Percentiles rank a stretch among this genome's conserved stretches.
These are phyloP conservation scores for Eupleurogrammus muticus DNA, from an alignment of 2,797 vertebrate genomes.

Conservation along the genomic window DNA sequence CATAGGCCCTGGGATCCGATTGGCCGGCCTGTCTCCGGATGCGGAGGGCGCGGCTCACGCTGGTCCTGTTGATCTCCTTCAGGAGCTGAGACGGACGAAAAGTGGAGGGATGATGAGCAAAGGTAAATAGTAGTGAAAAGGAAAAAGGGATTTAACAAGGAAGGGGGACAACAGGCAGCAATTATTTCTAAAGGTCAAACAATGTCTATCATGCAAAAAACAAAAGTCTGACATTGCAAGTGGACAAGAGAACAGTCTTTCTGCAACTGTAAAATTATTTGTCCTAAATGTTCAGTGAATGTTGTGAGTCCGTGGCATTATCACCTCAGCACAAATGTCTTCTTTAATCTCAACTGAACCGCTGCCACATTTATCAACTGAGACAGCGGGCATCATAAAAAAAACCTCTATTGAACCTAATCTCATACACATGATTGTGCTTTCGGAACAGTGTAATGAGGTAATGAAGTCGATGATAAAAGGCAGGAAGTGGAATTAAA, in stretches of 20 bases:
- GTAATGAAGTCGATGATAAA: constrained; percentile 50
- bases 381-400: constrained; percentile 53
- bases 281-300: no score
- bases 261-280: not conserved
- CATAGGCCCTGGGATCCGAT: constrained; percentile 91
- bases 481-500: constrained; percentile 47
- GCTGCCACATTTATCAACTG: constrained; percentile 45
- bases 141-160: not conserved
- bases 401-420: constrained; percentile 47
- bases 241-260: not conserved
- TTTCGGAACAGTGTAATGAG: constrained; percentile 59
- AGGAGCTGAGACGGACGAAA: constrained; percentile 84
- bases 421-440: constrained; percentile 48
- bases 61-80: constrained; percentile 94
- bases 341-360: constrained; percentile 47
- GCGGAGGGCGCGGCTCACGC: constrained; percentile 89
- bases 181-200: constrained; percentile 12
- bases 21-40: constrained; percentile 88
- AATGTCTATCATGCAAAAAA: constrained; percentile 21
- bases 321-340: constrained; percentile 52
- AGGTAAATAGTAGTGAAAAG: not conserved
- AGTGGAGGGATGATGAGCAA: not conserved
- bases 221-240: not conserved
- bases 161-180: not conserved
- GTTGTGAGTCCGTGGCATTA: constrained; percentile 14